Evolutionary conservation across 2,888 invertebrate genomes (phyloP), one percentile per base, ranked within the genome.

Genomic region (Uropetala carovei): DNA sequence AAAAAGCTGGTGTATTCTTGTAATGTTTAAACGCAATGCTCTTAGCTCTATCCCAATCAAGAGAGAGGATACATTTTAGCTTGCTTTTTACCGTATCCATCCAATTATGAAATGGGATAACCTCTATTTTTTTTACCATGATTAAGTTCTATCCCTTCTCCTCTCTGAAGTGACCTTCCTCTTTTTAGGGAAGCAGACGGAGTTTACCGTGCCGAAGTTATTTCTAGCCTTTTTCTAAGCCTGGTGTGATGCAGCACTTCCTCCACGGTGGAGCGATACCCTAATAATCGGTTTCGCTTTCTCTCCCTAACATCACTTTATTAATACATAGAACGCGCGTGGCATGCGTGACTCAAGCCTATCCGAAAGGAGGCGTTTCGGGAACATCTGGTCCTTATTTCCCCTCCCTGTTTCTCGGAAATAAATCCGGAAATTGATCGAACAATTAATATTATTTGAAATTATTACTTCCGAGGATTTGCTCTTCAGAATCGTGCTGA

Each of bases 381-480:
- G 68, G 68, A 75, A 75, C 75, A 75, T 75, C 75, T 75, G 75
- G 75, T 27, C 75, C 22, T 75, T n/a, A n/a, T n/a, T 22, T 13
- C 75, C 18, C 22, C 75, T 13, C 75, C 18, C 22, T 68, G 68
- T 68, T 68, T 22, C 11, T 75, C 27, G 27, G 22, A 75, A 75
- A 22, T 75, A 22, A 75, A 9, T 75, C 75, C 22, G 75, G 75
- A 75, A 75, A 75, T 75, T 75, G 75, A 75, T n/a, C n/a, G n/a
- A n/a, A n/a, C n/a, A n/a, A n/a, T 27, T 75, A 75, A 43, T 43
- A 5, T 43, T 43, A 43, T 43, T 43, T 43, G 1, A 43, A 43
- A 43, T 3, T 43, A 43, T 43, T 43, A 5, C 43, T 1, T 43
- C 43, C 43, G 43, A 43, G 43, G 43, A 43, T 1, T 3, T 43